Conservation (phyloP, 2,797 vertebrate genomes). For the Eulemur albifrons region DNA sequence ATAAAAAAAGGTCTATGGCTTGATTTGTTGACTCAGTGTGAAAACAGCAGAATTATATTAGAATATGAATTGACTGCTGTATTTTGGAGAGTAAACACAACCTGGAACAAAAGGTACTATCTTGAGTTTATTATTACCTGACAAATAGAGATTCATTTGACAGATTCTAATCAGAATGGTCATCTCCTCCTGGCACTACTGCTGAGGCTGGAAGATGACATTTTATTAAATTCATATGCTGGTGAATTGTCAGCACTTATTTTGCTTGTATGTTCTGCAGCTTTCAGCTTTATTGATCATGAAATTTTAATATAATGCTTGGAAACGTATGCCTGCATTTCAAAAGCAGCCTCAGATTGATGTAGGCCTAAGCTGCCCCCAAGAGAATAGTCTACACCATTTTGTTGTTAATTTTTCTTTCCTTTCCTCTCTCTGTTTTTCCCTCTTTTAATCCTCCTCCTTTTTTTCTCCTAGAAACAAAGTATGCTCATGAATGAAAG, state of each 20-base stretch:
- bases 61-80: conserved; percentile 69
- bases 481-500: background rate
- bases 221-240: conserved; percentile 83
- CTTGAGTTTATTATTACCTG: conserved; percentile 66
- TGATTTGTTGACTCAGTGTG: conserved; percentile 41
- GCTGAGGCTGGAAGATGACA: conserved; percentile 65
- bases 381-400: conserved; percentile 48
- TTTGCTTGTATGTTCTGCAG: conserved; percentile 73
- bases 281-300: conserved; percentile 85
- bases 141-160: conserved; percentile 74
- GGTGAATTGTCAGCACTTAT: conserved; percentile 83
- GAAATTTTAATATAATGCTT: conserved; percentile 87
- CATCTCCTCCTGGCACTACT: conserved; percentile 66
- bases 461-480: background rate
- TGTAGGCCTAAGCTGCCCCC: conserved; percentile 70
- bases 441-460: background rate
- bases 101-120: conserved; percentile 33
- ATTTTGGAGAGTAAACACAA: conserved; percentile 67
- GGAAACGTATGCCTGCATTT: conserved; percentile 81
- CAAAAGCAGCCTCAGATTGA: conserved; percentile 78
- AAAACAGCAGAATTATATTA: conserved; percentile 46
- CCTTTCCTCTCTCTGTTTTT: background rate
- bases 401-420: conserved; percentile 29
- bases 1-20: background rate
- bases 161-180: conserved; percentile 76